Percentiles rank a stretch among this genome's conserved stretches.
Conservation (phyloP, 2,797 vertebrate genomes). For the Sebastes cheni region DNA sequence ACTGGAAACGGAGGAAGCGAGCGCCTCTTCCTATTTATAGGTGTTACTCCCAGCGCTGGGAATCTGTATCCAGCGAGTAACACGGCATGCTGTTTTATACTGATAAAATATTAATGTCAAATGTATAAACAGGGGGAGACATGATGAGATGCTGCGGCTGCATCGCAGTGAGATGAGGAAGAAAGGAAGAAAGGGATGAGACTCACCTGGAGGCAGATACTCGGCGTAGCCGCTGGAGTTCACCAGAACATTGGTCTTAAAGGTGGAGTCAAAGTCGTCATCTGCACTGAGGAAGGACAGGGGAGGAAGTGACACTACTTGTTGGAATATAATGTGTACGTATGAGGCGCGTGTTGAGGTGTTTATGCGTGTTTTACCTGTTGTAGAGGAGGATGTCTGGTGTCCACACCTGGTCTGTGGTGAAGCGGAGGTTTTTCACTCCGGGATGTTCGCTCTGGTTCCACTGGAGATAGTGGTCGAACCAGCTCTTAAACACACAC, state of each 20-base stretch:
- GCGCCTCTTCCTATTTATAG: constrained; percentile 54
- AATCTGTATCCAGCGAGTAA: constrained; percentile 33
- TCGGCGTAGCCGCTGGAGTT: constrained; percentile 85
- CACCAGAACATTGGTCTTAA: constrained; percentile 85
- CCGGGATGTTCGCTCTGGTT: constrained; percentile 86
- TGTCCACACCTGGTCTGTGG: constrained; percentile 86
- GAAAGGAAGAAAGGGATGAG: background rate
- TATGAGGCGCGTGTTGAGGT: background rate
- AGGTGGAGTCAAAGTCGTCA: constrained; percentile 87
- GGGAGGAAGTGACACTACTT: constrained; percentile 37
- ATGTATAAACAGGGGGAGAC: constrained; percentile 33
- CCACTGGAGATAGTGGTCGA: constrained; percentile 87
- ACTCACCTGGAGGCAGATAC: constrained; percentile 84
- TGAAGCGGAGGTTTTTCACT: constrained; percentile 86
- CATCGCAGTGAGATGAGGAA: constrained; percentile 7
- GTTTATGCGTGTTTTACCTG: constrained; percentile 75
- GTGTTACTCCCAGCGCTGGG: constrained; percentile 17
- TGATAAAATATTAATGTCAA: constrained; percentile 65
- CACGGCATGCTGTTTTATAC: constrained; percentile 40
- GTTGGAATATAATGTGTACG: background rate
- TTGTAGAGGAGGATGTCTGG: constrained; percentile 87
- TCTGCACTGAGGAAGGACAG: constrained; percentile 82
- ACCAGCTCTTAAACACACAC: constrained; percentile 79
- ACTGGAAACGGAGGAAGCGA: constrained; percentile 21
- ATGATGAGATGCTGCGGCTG: constrained; percentile 14